Evolutionary conservation across 2,888 invertebrate species (phyloP).

Genomic region (Dolichopus griseipennis): DNA sequence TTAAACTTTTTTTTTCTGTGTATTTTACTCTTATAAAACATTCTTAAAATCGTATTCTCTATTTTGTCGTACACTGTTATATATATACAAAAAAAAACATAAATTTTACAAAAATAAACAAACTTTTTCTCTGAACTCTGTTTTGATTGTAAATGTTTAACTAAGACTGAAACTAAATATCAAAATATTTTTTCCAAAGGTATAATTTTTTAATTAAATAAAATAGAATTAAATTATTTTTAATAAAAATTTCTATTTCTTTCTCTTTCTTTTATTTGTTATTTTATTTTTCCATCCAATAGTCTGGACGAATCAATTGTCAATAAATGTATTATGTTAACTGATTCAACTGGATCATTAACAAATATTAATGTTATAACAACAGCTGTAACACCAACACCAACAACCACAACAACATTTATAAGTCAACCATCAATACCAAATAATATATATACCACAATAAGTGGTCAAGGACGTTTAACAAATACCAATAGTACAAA

Average conservation of each 20-base stretch:
- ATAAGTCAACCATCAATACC: neutral
- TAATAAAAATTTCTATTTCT: neutral
- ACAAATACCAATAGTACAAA: conserved; percentile 40
- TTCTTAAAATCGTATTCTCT: no score
- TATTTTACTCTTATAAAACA: no score
- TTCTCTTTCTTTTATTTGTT: neutral
- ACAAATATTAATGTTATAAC: neutral
- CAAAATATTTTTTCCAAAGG: no score
- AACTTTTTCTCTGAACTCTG: neutral
- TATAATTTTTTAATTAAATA: neutral
- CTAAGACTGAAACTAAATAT: no score
- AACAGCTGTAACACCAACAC: neutral
- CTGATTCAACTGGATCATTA: neutral
- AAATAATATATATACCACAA: neutral
- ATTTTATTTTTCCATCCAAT: neutral
- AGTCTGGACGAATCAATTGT: conserved; percentile 7
- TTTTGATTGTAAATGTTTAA: neutral
- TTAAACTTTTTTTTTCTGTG: neutral
- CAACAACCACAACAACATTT: conserved; percentile 7
- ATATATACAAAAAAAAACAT: no score
- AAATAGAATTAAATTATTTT: neutral
- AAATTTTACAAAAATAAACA: no score
- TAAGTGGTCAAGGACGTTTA: conserved; percentile 21
- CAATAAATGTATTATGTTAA: neutral
- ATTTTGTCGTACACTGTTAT: no score